Conservation (phyloP, 2,888 invertebrate genomes). For the Ophioninae sp. region DNA sequence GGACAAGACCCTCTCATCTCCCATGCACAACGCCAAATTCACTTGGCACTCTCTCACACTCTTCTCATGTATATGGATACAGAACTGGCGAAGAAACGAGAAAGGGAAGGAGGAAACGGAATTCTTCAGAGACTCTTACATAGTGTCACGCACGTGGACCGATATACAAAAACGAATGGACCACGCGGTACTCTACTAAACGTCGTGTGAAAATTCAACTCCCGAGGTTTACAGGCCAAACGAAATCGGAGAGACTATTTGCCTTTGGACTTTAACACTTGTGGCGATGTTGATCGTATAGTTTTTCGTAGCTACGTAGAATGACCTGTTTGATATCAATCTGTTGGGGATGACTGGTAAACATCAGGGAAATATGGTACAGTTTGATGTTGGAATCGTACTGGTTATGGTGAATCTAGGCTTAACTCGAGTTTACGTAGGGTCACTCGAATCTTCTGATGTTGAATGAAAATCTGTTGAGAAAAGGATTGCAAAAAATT, state of each 20-base stretch:
- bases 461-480: no score
- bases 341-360: no score
- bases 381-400: no score
- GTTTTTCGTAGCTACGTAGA: no score
- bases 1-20: slow-evolving; percentile 48
- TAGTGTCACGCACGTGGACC: slow-evolving; percentile 35
- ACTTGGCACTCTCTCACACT: slow-evolving; percentile 50
- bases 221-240: background rate
- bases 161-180: background rate
- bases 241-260: background rate
- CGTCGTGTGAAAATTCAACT: background rate
- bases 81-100: background rate
- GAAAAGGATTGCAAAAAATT: no score
- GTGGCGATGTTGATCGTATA: no score
- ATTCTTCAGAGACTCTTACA: slow-evolving; percentile 29
- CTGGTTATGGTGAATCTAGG: no score
- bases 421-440: no score
- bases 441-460: no score
- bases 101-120: background rate
- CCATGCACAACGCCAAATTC: slow-evolving; percentile 46
- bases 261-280: background rate
- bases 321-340: no score
- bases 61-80: slow-evolving; percentile 5
- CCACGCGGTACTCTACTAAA: background rate
- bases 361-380: no score